Percentiles rank a stretch among this genome's conserved stretches.
Conservation (phyloP, 2,888 invertebrate genomes). For the Seira sanloemensis region DNA sequence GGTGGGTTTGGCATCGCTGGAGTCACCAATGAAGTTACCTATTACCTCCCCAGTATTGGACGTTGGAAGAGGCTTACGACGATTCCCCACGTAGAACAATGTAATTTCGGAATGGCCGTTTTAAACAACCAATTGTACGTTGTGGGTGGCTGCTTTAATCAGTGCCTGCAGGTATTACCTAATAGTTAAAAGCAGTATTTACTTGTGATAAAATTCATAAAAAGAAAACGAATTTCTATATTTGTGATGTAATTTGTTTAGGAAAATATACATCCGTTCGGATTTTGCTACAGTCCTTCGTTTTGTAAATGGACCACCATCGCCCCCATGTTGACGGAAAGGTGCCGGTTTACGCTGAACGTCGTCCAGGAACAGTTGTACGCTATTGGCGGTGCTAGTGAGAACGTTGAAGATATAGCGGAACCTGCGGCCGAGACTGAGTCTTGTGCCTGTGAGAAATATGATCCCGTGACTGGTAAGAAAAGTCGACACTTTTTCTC, state of each 20-base stretch:
- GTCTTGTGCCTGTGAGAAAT: conserved; percentile 79
- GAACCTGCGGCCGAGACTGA: conserved; percentile 75
- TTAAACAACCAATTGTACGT: conserved; percentile 83
- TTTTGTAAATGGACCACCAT: conserved; percentile 83
- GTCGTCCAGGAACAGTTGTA: conserved; percentile 78
- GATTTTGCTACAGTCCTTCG: conserved; percentile 82
- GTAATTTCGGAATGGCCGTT: conserved; percentile 84
- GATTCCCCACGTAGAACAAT: conserved; percentile 85
- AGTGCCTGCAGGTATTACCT: conserved; percentile 75
- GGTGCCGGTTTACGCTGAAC: conserved; percentile 82
- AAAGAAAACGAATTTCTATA: background rate
- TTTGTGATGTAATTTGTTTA: conserved; percentile 75
- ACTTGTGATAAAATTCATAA: background rate
- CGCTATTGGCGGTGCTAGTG: conserved; percentile 82
- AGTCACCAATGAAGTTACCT: conserved; percentile 83
- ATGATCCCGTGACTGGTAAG: conserved; percentile 77
- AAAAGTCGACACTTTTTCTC: background rate
- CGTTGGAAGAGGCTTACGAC: conserved; percentile 82
- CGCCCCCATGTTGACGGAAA: conserved; percentile 81
- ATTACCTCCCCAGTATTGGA: conserved; percentile 79
- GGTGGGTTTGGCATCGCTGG: conserved; percentile 83
- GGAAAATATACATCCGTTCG: conserved; percentile 85
- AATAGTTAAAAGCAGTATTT: no score
- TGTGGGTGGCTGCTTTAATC: conserved; percentile 85
- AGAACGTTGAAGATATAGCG: conserved; percentile 77